These are phyloP conservation scores for Tretioscincus oriximinensis DNA, from an alignment of 2,113 vertebrate genomes.

Conservation along the genomic window DNA sequence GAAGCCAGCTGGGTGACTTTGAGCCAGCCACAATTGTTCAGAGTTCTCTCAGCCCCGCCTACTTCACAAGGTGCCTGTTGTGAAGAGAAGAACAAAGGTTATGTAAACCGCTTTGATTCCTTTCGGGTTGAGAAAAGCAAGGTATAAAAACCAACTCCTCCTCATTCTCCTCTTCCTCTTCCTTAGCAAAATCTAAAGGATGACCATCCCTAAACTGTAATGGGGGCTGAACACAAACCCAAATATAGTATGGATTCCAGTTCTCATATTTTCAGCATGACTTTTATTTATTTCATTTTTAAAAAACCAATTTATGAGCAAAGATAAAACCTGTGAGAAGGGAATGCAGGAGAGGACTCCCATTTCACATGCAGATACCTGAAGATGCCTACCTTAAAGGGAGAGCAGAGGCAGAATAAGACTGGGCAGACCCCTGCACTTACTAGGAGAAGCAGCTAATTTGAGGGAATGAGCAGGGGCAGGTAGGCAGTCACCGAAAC, in stretches of 20 bases:
- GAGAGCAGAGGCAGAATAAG: accelerated
- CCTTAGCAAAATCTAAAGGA: neutral
- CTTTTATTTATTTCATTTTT: neutral
- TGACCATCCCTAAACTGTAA: neutral
- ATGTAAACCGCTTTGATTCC: too few relatives aligned
- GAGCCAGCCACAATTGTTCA: too few relatives aligned
- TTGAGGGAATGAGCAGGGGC: neutral
- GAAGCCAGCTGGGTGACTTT: too few relatives aligned
- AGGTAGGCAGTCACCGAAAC: too few relatives aligned
- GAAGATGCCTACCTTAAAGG: neutral
- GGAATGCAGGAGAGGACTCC: neutral
- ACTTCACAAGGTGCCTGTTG: too few relatives aligned
- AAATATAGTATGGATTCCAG: neutral
- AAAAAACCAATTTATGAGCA: too few relatives aligned
- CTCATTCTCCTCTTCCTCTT: too few relatives aligned
- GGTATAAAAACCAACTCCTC: too few relatives aligned
- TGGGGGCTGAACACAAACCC: neutral
- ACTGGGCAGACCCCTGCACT: neutral
- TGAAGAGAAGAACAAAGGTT: too few relatives aligned
- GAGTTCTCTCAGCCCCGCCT: too few relatives aligned
- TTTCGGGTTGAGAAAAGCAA: too few relatives aligned
- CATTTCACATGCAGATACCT: neutral
- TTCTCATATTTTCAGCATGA: neutral
- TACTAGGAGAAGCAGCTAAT: neutral
- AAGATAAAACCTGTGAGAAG: neutral